These are phyloP conservation scores for Nemurella pictetii DNA, from an alignment of 2,888 invertebrate genomes.

Conservation along the genomic window DNA sequence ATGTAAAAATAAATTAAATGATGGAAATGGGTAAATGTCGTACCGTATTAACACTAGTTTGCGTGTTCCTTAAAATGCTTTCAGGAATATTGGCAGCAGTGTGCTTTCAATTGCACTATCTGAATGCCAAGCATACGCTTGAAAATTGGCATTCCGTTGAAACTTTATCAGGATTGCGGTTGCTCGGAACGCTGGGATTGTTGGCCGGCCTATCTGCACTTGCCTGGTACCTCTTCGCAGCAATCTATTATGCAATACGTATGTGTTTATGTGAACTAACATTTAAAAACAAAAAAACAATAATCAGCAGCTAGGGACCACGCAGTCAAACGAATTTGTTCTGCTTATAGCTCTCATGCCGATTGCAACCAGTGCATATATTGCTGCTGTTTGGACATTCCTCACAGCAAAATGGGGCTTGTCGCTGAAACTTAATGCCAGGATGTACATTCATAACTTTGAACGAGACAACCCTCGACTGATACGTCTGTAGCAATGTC, in stretches of 20 bases:
- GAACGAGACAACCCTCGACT: constrained; percentile 31
- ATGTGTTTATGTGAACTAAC: too few species aligned
- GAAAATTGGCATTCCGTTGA: constrained; percentile 34
- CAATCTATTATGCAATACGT: constrained; percentile 46
- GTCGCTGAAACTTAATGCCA: constrained; percentile 17
- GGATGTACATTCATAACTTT: constrained; percentile 31
- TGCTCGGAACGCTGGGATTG: constrained; percentile 31
- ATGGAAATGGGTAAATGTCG: neutral
- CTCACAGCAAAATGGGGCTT: constrained; percentile 45
- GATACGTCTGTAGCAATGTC: neutral
- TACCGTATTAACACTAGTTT: neutral
- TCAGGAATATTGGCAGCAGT: constrained; percentile 36
- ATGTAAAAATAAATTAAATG: neutral
- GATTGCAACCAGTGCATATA: constrained; percentile 43
- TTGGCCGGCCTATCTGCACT: constrained; percentile 35
- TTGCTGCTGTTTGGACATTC: constrained; percentile 46
- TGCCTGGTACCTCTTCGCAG: constrained; percentile 45
- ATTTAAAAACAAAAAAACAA: too few species aligned
- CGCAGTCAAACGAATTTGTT: neutral
- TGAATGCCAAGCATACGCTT: constrained; percentile 25
- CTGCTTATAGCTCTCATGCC: constrained; percentile 44
- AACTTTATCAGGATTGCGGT: constrained; percentile 31
- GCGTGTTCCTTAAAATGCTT: neutral
- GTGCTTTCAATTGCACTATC: constrained; percentile 33
- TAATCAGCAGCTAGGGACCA: too few species aligned